phyloP scores from a whole-genome alignment of 2,888 invertebrate species.

The Ectemnius lituratus region DNA sequence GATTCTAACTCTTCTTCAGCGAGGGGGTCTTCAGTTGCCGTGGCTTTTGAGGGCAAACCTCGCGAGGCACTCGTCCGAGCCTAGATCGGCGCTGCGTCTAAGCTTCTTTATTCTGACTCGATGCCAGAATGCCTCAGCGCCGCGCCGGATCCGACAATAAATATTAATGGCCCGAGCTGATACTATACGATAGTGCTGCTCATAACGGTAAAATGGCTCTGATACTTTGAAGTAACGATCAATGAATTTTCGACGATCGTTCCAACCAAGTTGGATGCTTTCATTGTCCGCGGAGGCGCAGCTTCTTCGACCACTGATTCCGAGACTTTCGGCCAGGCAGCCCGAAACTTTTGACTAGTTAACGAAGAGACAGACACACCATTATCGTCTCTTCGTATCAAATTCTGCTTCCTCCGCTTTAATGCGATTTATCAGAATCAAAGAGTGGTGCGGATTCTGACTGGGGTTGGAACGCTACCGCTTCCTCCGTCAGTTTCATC shows the following conservation, averaged over 20 bases:
- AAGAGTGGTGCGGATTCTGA: background rate
- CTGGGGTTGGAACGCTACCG: constrained; percentile 1
- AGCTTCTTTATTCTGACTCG: constrained; percentile 24
- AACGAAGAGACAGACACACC: background rate
- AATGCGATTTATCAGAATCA: background rate
- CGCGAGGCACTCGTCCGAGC: constrained; percentile 5
- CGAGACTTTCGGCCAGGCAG: background rate
- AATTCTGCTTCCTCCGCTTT: constrained; percentile 1
- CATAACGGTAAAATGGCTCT: background rate
- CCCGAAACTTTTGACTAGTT: background rate
- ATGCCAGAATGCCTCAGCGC: constrained; percentile 32
- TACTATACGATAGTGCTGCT: background rate
- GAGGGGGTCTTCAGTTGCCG: background rate
- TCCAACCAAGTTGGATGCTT: background rate
- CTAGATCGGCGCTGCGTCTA: background rate
- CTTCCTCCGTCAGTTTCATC: constrained; percentile 42
- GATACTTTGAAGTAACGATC: background rate
- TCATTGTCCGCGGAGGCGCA: background rate
- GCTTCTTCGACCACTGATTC: background rate
- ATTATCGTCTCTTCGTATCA: background rate
- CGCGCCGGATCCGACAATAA: constrained; percentile 13
- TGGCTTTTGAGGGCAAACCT: constrained; percentile 29
- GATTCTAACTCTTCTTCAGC: constrained; percentile 9
- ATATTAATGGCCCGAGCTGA: constrained; percentile 29
- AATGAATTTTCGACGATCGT: constrained; percentile 1